These are phyloP conservation scores for Micromussa lordhowensis DNA, from an alignment of 92 coral and sea anemone species.

Conservation along the genomic window DNA sequence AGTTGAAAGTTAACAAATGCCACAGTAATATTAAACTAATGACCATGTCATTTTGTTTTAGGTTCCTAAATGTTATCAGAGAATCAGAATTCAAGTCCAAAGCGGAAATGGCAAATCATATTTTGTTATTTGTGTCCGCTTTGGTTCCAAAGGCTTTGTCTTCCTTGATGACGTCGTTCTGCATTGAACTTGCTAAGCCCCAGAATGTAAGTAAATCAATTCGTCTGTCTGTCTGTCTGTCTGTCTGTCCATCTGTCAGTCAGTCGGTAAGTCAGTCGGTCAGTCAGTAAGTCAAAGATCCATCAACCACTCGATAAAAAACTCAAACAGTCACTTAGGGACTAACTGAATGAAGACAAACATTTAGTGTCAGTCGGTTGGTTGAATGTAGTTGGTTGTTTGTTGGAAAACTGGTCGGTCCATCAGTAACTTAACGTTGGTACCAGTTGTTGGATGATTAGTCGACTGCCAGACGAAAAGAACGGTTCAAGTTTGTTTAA, in stretches of 20 bases:
- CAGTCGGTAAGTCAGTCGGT: constrained; percentile 4
- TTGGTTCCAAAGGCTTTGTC: constrained; percentile 97
- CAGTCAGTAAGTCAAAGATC: neutral
- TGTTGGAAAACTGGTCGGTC: no score
- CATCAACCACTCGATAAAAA: neutral
- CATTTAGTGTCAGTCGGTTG: no score
- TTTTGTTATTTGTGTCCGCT: constrained; percentile 93
- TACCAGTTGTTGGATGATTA: no score
- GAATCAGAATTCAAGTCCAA: constrained; percentile 83
- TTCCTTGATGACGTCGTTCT: constrained; percentile 90
- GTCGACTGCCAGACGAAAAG: no score
- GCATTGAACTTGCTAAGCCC: constrained; percentile 91
- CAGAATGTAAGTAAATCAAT: constrained; percentile 81
- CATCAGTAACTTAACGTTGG: no score
- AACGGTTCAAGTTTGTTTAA: no score
- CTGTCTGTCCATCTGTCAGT: neutral
- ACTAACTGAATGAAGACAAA: no score
- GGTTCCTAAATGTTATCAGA: constrained; percentile 77
- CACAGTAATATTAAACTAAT: no score
- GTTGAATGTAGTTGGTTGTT: no score
- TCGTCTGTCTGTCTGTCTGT: neutral
- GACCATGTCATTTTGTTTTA: constrained; percentile 18
- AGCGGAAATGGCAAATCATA: constrained; percentile 85
- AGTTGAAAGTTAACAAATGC: no score
- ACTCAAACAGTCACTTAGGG: neutral